phyloP scores from a whole-genome alignment of 2,113 vertebrate species.

The Periophthalmodon schlosseri region DNA sequence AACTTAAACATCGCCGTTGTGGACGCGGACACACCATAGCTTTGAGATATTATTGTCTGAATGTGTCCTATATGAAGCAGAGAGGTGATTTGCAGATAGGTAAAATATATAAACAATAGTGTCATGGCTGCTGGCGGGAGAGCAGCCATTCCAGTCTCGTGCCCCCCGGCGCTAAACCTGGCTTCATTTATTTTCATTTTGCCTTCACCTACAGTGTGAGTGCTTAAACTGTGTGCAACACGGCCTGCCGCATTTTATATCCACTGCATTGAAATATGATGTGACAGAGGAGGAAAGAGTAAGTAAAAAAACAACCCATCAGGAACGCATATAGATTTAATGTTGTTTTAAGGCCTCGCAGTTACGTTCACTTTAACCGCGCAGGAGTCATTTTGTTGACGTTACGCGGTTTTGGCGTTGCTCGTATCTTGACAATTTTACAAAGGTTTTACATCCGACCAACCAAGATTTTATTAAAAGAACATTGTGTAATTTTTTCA shows the following conservation, averaged over 20 bases:
- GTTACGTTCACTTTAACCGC: background rate
- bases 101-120: conserved; percentile 25
- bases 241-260: conserved; percentile 56
- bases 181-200: conserved; percentile 87
- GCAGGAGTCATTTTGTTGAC: background rate
- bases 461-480: too few species aligned
- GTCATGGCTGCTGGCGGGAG: conserved; percentile 35
- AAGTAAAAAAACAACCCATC: conserved; percentile 48
- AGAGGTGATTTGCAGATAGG: conserved; percentile 38
- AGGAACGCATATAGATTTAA: conserved; percentile 47
- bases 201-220: conserved; percentile 79
- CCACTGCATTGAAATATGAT: conserved; percentile 45
- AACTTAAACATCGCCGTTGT: background rate
- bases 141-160: conserved; percentile 79
- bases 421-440: background rate
- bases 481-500: too few species aligned
- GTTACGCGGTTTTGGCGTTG: background rate
- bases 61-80: conserved; percentile 9
- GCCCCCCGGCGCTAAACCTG: conserved; percentile 83
- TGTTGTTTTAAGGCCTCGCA: conserved; percentile 9
- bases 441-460: too few species aligned
- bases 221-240: conserved; percentile 81
- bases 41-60: conserved; percentile 5
- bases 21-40: conserved; percentile 7
- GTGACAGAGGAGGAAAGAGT: conserved; percentile 32